Percentiles rank a stretch among this genome's conserved stretches.
Evolutionary conservation across 2,113 vertebrate species (phyloP).

Genomic region (Micronisus gabar): DNA sequence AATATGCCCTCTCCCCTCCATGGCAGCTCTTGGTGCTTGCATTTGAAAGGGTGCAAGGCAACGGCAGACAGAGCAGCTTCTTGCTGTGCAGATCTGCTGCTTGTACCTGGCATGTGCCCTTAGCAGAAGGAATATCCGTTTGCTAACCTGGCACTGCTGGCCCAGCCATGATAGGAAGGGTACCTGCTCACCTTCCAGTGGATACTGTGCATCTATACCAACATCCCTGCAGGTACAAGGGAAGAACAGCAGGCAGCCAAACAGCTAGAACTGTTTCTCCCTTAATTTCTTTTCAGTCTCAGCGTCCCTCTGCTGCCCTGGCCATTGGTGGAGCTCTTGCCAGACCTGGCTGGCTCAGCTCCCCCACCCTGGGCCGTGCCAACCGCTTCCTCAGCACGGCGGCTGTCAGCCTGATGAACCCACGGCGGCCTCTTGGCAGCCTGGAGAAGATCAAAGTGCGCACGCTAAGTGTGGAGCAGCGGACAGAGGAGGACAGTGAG

Average conservation of each 20-base stretch:
- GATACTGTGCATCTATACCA: neutral
- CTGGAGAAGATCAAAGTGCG: slow-evolving; percentile 93
- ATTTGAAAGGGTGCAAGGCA: neutral
- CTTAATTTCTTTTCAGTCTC: slow-evolving; percentile 22
- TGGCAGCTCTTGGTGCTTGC: neutral
- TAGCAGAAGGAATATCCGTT: neutral
- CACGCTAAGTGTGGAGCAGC: slow-evolving; percentile 86
- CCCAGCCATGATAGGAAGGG: neutral
- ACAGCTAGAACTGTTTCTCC: neutral
- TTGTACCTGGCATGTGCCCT: neutral
- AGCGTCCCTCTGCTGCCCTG: slow-evolving; percentile 85
- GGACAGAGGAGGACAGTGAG: slow-evolving; percentile 95
- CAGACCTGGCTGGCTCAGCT: slow-evolving; percentile 93
- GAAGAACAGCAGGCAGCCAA: neutral
- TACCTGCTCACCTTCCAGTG: neutral
- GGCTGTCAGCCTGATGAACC: slow-evolving; percentile 93
- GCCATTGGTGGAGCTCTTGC: slow-evolving; percentile 87
- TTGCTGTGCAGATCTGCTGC: neutral
- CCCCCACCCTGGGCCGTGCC: slow-evolving; percentile 92
- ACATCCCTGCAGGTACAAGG: neutral
- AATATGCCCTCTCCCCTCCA: neutral
- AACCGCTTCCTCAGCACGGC: slow-evolving; percentile 96
- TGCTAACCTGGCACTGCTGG: neutral
- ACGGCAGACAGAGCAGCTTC: neutral
- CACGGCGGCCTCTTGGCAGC: slow-evolving; percentile 82